Evolutionary conservation across 2,888 invertebrate species (phyloP).

Genomic region (Erpobdella octoculata): DNA sequence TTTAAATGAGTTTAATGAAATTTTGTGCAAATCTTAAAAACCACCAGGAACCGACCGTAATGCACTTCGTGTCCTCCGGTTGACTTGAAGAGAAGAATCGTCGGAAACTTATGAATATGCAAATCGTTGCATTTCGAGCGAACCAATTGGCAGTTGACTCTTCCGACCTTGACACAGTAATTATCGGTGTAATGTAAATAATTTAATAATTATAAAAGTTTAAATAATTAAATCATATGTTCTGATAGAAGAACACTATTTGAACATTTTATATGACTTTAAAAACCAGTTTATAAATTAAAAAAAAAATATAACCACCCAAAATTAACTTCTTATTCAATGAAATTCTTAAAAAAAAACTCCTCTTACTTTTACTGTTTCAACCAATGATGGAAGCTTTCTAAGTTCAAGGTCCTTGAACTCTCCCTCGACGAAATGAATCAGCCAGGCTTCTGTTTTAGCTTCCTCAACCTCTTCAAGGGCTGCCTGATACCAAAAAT

Average conservation of each 20-base stretch:
- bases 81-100: conserved; percentile 67
- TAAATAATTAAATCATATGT: too few relatives aligned
- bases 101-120: conserved; percentile 57
- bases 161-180: conserved; percentile 45
- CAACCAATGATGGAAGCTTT: conserved; percentile 59
- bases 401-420: conserved; percentile 57
- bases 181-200: too few relatives aligned
- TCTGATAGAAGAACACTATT: too few relatives aligned
- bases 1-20: too few relatives aligned
- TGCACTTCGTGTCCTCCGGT: conserved; percentile 70
- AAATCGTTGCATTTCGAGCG: conserved; percentile 45
- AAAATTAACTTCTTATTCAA: too few relatives aligned
- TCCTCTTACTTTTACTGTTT: conserved; percentile 53
- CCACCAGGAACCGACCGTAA: conserved; percentile 56
- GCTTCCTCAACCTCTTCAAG: conserved; percentile 37
- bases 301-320: too few relatives aligned
- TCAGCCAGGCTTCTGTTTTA: conserved; percentile 45
- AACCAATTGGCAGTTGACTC: conserved; percentile 51
- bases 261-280: too few relatives aligned
- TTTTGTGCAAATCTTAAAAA: too few relatives aligned
- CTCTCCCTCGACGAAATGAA: conserved; percentile 52
- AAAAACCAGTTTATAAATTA: too few relatives aligned
- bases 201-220: too few relatives aligned
- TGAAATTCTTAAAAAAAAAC: too few relatives aligned
- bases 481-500: too few relatives aligned